These are phyloP conservation scores for Nautilus pompilius DNA, from an alignment of 1,140 invertebrate species.

Conservation along the genomic window DNA sequence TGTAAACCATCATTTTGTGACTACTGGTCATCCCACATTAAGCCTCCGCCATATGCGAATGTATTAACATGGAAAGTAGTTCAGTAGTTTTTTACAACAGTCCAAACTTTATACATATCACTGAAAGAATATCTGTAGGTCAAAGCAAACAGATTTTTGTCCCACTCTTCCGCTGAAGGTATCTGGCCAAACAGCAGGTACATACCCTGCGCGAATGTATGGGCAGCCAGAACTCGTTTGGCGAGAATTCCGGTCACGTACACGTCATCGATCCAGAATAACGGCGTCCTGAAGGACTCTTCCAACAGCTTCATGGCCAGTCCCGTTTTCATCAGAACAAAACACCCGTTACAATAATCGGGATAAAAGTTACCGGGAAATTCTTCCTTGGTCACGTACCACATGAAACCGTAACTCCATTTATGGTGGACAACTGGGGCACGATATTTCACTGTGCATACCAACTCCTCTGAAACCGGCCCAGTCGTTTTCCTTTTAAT, in stretches of 20 bases:
- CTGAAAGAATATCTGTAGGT: too few relatives aligned
- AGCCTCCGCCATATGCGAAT: too few relatives aligned
- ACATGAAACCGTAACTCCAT: conserved; percentile 17
- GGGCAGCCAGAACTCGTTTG: too few relatives aligned
- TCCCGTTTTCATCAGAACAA: conserved; percentile 27
- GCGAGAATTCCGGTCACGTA: conserved; percentile 34
- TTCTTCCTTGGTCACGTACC: conserved; percentile 34
- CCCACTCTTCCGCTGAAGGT: too few relatives aligned
- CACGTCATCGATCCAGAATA: conserved; percentile 48
- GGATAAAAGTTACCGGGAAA: conserved; percentile 41
- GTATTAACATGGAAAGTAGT: too few relatives aligned
- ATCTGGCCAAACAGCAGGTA: too few relatives aligned
- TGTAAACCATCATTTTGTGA: too few relatives aligned
- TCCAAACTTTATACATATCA: too few relatives aligned
- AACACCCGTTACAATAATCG: conserved; percentile 40
- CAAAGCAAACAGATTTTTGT: too few relatives aligned
- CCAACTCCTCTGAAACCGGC: not conserved
- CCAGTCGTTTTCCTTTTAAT: not conserved
- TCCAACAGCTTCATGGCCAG: conserved; percentile 22
- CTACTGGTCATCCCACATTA: too few relatives aligned
- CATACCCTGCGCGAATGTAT: too few relatives aligned
- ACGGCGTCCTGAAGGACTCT: conserved; percentile 20
- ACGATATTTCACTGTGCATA: not conserved
- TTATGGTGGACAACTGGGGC: conserved; percentile 4
- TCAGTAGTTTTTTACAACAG: too few relatives aligned